These are phyloP conservation scores for Aphelinus certus DNA, from an alignment of 1,140 invertebrate species.

Conservation along the genomic window DNA sequence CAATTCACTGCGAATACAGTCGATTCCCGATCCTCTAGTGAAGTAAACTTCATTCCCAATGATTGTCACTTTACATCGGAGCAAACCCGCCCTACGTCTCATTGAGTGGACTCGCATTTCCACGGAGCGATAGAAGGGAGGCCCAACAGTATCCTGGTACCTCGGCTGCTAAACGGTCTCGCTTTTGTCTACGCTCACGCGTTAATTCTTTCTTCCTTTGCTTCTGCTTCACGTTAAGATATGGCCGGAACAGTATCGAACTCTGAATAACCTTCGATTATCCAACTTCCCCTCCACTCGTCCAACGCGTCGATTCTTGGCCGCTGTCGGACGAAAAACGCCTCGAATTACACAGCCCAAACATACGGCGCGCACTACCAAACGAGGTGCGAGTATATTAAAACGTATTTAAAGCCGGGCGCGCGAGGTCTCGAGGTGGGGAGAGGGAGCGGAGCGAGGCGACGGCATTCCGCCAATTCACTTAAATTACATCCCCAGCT, in stretches of 20 bases:
- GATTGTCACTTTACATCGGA: too few relatives aligned
- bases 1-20: too few relatives aligned
- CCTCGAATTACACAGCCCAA: conserved; percentile 49
- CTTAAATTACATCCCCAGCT: conserved; percentile 46
- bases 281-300: background rate
- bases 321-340: conserved; percentile 41
- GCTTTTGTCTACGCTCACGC: too few relatives aligned
- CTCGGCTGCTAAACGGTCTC: too few relatives aligned
- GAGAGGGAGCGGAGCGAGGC: background rate
- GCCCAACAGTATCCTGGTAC: too few relatives aligned
- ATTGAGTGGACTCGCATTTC: too few relatives aligned
- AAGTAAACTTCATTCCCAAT: too few relatives aligned
- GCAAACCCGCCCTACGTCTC: too few relatives aligned
- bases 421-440: background rate
- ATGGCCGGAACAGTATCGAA: too few relatives aligned
- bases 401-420: conserved; percentile 45
- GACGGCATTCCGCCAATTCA: conserved; percentile 43
- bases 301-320: conserved; percentile 32
- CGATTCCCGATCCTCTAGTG: too few relatives aligned
- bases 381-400: conserved; percentile 48
- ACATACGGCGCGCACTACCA: conserved; percentile 35
- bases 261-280: too few relatives aligned
- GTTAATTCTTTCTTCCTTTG: conserved; percentile 8
- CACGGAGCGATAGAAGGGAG: too few relatives aligned
- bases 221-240: background rate